Conservation (phyloP, 1,140 invertebrate species). For the Papilio xuthus region DNA sequence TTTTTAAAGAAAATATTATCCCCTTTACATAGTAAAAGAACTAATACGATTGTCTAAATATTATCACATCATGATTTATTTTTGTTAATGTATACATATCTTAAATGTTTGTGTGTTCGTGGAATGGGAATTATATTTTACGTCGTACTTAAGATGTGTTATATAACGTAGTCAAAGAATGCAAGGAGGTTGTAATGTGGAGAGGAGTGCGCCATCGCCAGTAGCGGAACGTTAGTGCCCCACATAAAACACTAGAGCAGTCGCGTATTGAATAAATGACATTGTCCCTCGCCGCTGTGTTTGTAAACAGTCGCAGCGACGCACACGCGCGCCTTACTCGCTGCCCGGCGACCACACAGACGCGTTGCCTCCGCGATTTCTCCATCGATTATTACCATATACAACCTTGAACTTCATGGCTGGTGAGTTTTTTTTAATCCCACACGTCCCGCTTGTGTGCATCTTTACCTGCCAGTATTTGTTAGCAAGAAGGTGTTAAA, state of each 20-base stretch:
- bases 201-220: conserved; percentile 38
- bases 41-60: too few relatives aligned
- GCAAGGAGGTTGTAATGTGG: conserved; percentile 17
- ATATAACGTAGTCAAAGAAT: conserved; percentile 29
- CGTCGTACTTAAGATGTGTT: not conserved
- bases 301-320: conserved; percentile 61
- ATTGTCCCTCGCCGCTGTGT: conserved; percentile 72
- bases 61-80: too few relatives aligned
- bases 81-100: not conserved
- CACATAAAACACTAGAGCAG: conserved; percentile 62
- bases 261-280: conserved; percentile 72
- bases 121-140: not conserved
- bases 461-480: conserved; percentile 27
- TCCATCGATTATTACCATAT: conserved; percentile 71
- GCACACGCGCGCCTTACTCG: conserved; percentile 46
- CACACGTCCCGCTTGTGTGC: not conserved
- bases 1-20: too few relatives aligned
- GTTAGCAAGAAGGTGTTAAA: conserved; percentile 7
- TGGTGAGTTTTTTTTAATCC: conserved; percentile 64
- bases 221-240: conserved; percentile 48
- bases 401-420: conserved; percentile 77
- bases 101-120: not conserved
- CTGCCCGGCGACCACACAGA: conserved; percentile 64
- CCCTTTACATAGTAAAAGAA: too few relatives aligned
- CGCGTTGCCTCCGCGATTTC: conserved; percentile 67